Evolutionary conservation across 2,888 invertebrate genomes (phyloP).

Genomic region (Nomada ferruginata): DNA sequence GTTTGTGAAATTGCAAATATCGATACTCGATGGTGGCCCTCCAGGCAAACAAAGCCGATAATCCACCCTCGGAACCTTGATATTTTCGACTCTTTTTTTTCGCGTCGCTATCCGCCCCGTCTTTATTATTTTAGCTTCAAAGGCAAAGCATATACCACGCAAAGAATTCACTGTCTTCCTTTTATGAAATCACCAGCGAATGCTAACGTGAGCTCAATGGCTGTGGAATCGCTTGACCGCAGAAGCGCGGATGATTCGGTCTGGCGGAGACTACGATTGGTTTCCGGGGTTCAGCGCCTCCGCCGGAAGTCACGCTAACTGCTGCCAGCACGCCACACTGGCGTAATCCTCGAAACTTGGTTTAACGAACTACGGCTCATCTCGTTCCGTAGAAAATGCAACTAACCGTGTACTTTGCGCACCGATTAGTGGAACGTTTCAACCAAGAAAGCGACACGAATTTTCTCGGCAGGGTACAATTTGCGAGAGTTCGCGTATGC

Average conservation of each 20-base stretch:
- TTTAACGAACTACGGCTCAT: constrained; percentile 34
- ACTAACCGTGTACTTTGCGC: not conserved
- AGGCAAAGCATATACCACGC: not conserved
- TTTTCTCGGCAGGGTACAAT: constrained; percentile 14
- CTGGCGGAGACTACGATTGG: constrained; percentile 75
- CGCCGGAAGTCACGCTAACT: constrained; percentile 77
- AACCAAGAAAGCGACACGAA: not conserved
- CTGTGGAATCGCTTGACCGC: constrained; percentile 69
- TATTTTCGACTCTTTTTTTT: constrained; percentile 42
- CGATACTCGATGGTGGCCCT: constrained; percentile 72
- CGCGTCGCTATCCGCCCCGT: not conserved
- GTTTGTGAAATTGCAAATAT: constrained; percentile 71
- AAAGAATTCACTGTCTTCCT: not conserved
- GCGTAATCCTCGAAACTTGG: constrained; percentile 43
- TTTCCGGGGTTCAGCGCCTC: constrained; percentile 77
- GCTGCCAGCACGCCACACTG: constrained; percentile 70
- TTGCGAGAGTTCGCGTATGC: not conserved
- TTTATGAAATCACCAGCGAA: constrained; percentile 41
- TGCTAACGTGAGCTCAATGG: constrained; percentile 40
- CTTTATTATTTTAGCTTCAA: not conserved
- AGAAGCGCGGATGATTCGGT: constrained; percentile 74
- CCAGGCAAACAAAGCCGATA: constrained; percentile 70
- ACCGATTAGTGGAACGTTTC: not conserved
- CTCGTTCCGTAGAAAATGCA: constrained; percentile 8
- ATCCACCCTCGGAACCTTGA: constrained; percentile 62